These are phyloP conservation scores for Diogma glabrata DNA, from an alignment of 2,888 invertebrate species.

Conservation along the genomic window DNA sequence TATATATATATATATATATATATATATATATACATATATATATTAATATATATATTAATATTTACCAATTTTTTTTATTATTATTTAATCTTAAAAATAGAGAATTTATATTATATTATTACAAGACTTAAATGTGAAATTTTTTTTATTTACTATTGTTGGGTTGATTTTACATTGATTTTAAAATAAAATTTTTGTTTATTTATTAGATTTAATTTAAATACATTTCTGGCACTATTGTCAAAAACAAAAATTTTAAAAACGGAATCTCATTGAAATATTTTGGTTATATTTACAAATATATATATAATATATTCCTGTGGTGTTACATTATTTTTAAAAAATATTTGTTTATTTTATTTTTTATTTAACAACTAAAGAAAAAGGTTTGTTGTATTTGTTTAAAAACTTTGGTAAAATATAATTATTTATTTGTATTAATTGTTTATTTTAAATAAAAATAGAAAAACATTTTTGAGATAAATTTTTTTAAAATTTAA, in stretches of 20 bases:
- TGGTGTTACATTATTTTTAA: not conserved
- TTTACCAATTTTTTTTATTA: constrained; percentile 4
- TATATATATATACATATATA: too few relatives aligned
- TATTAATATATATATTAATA: too few relatives aligned
- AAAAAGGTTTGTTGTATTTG: constrained; percentile 2
- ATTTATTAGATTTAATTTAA: constrained; percentile 25
- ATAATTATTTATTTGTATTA: constrained; percentile 8
- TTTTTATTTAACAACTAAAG: not conserved
- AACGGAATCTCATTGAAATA: not conserved
- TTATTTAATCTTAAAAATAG: constrained; percentile 7
- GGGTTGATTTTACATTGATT: not conserved
- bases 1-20: too few relatives aligned
- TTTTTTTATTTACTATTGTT: not conserved
- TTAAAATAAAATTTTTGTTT: constrained; percentile 6
- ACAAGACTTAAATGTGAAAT: constrained; percentile 7
- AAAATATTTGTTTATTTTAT: constrained; percentile 8
- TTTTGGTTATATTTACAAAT: too few relatives aligned
- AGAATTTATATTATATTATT: constrained; percentile 4
- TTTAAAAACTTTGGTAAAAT: constrained; percentile 7
- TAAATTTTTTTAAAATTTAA: constrained; percentile 5
- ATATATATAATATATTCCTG: too few relatives aligned
- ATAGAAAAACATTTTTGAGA: constrained; percentile 3
- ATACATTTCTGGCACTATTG: constrained; percentile 39
- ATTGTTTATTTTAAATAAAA: constrained; percentile 6
- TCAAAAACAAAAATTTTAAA: constrained; percentile 26